phyloP scores from a whole-genome alignment of 2,797 vertebrate species.

The Sebastolobus alascanus region DNA sequence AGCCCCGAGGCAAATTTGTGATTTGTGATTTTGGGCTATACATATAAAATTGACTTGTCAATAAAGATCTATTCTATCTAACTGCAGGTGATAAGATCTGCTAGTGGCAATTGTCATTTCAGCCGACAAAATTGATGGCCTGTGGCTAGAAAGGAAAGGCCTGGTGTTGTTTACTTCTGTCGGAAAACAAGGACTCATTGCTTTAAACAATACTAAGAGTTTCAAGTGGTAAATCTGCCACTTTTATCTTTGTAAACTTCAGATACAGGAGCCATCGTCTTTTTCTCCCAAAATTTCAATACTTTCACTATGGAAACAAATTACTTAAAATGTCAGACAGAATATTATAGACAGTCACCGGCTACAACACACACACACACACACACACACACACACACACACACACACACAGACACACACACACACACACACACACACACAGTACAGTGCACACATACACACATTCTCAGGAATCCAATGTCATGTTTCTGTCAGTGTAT shows the following conservation, averaged over 20 bases:
- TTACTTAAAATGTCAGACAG: not conserved
- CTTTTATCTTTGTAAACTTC: not conserved
- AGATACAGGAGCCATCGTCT: not conserved
- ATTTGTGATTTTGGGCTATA: too few species aligned
- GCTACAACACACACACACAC: not conserved
- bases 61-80: too few species aligned
- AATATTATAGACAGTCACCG: not conserved
- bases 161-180: too few species aligned
- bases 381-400: slow-evolving; percentile 26
- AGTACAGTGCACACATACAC: not conserved
- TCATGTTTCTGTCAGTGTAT: slow-evolving; percentile 71
- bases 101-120: too few species aligned
- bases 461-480: slow-evolving; percentile 66
- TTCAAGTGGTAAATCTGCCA: too few species aligned
- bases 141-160: too few species aligned
- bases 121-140: too few species aligned
- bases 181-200: too few species aligned
- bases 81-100: too few species aligned
- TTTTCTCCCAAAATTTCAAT: not conserved
- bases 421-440: slow-evolving; percentile 22
- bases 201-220: too few species aligned
- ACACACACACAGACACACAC: slow-evolving; percentile 1
- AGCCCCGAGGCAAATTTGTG: too few species aligned
- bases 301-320: not conserved
- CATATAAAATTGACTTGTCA: too few species aligned